Conservation (phyloP, 2,113 vertebrate genomes). For the Rhombomys opimus region DNA sequence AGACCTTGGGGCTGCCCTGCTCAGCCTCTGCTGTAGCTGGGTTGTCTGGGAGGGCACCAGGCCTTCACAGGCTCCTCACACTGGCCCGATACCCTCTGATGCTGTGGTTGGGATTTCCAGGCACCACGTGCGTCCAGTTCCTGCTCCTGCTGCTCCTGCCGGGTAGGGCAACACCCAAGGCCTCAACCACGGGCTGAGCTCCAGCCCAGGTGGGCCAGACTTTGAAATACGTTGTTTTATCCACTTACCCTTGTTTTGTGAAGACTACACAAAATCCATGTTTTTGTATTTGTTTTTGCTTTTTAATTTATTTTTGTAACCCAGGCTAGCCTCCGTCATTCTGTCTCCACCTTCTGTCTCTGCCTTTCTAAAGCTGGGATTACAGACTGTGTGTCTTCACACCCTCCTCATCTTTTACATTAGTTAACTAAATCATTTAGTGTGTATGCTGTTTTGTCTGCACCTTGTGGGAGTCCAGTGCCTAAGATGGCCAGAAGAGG, state of each 20-base stretch:
- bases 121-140: not conserved
- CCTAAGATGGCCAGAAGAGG: not conserved
- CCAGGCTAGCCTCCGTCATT: not conserved
- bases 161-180: not conserved
- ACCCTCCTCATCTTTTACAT: not conserved
- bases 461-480: not conserved
- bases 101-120: too few relatives aligned
- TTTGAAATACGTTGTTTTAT: not conserved
- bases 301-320: not conserved
- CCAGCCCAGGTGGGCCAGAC: not conserved
- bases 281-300: not conserved
- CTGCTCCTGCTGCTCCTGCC: not conserved
- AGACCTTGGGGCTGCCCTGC: not conserved
- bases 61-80: not conserved
- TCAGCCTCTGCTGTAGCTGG: not conserved
- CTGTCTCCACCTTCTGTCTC: not conserved
- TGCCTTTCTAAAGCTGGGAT: not conserved
- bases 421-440: not conserved
- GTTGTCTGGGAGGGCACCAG: not conserved
- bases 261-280: not conserved
- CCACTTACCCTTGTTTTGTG: not conserved
- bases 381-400: not conserved
- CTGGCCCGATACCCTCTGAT: not conserved
- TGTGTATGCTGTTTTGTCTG: not conserved
- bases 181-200: conserved; percentile 84